phyloP scores from a whole-genome alignment of 1,140 invertebrate genomes.

The Leptopilina clavipes region DNA sequence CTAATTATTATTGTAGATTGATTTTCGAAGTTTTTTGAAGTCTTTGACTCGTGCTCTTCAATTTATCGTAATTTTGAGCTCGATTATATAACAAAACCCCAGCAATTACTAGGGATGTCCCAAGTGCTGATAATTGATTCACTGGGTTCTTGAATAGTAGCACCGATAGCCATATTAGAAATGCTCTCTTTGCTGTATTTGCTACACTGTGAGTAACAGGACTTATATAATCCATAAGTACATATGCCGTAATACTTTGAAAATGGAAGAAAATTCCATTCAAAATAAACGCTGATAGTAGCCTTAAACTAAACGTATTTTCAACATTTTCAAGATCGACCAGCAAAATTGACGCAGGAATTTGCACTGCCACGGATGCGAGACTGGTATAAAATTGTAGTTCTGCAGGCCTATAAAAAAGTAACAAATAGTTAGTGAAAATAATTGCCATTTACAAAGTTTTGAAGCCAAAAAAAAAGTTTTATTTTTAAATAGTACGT shows the following conservation, averaged over 20 bases:
- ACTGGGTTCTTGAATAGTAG: conserved; percentile 88
- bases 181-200: conserved; percentile 89
- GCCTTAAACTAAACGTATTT: conserved; percentile 74
- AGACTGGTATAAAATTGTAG: conserved; percentile 90
- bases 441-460: no score
- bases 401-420: conserved; percentile 83
- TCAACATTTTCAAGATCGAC: conserved; percentile 78
- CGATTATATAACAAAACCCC: conserved; percentile 88
- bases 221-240: conserved; percentile 90
- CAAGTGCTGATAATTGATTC: conserved; percentile 85
- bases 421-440: no score
- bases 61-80: conserved; percentile 78
- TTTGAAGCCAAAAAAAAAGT: background rate
- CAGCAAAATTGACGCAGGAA: conserved; percentile 83
- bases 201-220: conserved; percentile 92
- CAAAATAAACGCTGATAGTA: conserved; percentile 80
- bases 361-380: conserved; percentile 86
- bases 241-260: conserved; percentile 91
- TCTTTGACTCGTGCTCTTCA: conserved; percentile 61
- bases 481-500: conserved; percentile 68
- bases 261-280: conserved; percentile 91
- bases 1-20: conserved; percentile 67
- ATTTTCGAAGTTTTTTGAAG: conserved; percentile 64
- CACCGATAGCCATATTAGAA: conserved; percentile 89
- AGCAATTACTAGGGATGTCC: conserved; percentile 83